These are phyloP conservation scores for Drosophila cracens DNA, from an alignment of 2,888 invertebrate species.

Conservation along the genomic window DNA sequence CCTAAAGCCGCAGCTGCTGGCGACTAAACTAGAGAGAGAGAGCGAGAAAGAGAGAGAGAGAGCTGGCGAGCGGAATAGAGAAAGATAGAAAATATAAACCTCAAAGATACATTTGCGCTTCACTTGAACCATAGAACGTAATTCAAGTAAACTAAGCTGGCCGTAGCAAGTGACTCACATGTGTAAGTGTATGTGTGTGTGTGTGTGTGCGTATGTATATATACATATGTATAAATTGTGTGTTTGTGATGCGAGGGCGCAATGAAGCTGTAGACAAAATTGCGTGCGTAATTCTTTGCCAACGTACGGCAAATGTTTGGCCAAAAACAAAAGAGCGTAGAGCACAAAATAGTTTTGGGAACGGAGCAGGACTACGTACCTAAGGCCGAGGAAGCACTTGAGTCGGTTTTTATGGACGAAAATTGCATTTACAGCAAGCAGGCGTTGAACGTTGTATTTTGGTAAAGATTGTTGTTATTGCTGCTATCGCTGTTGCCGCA, in stretches of 20 bases:
- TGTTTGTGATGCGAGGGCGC: slow-evolving; percentile 49
- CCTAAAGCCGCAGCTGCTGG: slow-evolving; percentile 48
- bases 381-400: slow-evolving; percentile 43
- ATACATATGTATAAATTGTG: slow-evolving; percentile 2
- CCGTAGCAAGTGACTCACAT: slow-evolving; percentile 58
- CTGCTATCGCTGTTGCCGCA: slow-evolving; percentile 34
- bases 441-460: slow-evolving; percentile 15
- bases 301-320: slow-evolving; percentile 59
- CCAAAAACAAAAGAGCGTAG: slow-evolving; percentile 36
- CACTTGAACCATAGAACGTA: slow-evolving; percentile 75
- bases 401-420: slow-evolving; percentile 40
- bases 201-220: slow-evolving; percentile 1
- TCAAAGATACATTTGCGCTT: slow-evolving; percentile 81
- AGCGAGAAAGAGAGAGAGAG: slow-evolving; percentile 8
- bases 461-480: slow-evolving; percentile 9
- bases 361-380: slow-evolving; percentile 27
- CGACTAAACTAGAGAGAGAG: slow-evolving; percentile 20
- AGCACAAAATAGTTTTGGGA: slow-evolving; percentile 43
- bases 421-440: slow-evolving; percentile 40
- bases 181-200: slow-evolving; percentile 16
- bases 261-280: slow-evolving; percentile 76
- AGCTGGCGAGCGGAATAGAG: slow-evolving; percentile 4
- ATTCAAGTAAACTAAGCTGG: slow-evolving; percentile 75
- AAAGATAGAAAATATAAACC: slow-evolving; percentile 66
- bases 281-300: slow-evolving; percentile 71